A percentile compares a stretch with the other conserved stretches of the same genome.
These are phyloP conservation scores for Metallyticus violacea DNA, from an alignment of 2,888 invertebrate species.

Conservation along the genomic window DNA sequence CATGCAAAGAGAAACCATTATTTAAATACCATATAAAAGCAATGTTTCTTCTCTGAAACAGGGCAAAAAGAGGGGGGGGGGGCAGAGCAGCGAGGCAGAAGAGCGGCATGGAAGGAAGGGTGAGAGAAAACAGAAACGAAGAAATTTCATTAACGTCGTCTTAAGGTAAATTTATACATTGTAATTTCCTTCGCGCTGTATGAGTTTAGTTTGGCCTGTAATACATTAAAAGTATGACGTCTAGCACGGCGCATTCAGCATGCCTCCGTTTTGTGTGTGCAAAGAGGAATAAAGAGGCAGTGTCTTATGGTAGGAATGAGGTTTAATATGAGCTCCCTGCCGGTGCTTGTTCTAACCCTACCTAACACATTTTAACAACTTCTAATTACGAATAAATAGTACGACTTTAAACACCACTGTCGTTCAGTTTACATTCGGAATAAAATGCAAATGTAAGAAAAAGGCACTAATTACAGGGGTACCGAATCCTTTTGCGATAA, in stretches of 20 bases:
- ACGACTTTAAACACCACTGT: neutral
- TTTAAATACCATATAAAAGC: constrained; percentile 26
- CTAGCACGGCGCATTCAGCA: neutral
- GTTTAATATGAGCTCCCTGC: neutral
- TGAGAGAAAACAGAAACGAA: constrained; percentile 16
- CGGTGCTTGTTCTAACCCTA: neutral
- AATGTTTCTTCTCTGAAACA: constrained; percentile 12
- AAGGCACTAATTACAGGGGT: neutral
- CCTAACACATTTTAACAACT: neutral
- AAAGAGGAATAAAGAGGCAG: constrained; percentile 3
- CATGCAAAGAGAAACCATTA: constrained; percentile 24
- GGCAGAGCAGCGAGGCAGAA: constrained; percentile 8
- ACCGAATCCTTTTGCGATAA: neutral
- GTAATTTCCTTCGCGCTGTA: constrained; percentile 48
- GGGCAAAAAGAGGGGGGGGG: neutral
- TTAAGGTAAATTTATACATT: constrained; percentile 55
- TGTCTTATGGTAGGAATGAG: neutral
- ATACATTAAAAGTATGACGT: constrained; percentile 32
- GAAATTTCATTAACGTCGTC: constrained; percentile 55
- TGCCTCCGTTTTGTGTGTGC: neutral
- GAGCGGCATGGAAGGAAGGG: neutral
- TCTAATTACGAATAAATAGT: constrained; percentile 6
- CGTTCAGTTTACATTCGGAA: neutral
- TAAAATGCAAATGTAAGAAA: neutral
- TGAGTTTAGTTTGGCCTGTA: constrained; percentile 14